Conservation (phyloP, 2,888 invertebrate species). For the Tiphia femorata region DNA sequence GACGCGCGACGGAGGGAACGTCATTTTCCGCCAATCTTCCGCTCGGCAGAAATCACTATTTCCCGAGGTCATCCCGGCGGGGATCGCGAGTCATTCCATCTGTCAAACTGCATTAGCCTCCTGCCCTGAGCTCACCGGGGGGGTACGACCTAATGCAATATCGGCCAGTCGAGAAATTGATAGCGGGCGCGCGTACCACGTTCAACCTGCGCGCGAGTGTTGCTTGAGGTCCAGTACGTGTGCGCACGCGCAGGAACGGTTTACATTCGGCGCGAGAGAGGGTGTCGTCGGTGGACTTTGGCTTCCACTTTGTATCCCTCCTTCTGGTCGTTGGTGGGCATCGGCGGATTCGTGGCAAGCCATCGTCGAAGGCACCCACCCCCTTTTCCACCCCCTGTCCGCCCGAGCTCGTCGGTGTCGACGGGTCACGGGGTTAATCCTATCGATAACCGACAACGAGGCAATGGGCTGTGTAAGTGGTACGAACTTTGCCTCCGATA, state of each 20-base stretch:
- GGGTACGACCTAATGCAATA: slow-evolving; percentile 11
- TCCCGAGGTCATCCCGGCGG: background rate
- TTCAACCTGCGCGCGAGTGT: background rate
- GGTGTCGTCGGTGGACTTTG: slow-evolving; percentile 11
- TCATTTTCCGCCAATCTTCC: background rate
- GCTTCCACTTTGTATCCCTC: slow-evolving; percentile 6
- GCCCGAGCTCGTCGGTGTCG: slow-evolving; percentile 1
- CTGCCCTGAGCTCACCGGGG: background rate
- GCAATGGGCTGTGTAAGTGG: slow-evolving; percentile 22
- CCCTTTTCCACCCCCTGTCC: background rate
- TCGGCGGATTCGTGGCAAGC: slow-evolving; percentile 23
- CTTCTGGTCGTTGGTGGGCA: slow-evolving; percentile 13
- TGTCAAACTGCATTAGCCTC: background rate
- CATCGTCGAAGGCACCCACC: too few species aligned
- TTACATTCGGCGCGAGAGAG: too few species aligned
- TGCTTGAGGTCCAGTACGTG: background rate
- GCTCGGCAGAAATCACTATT: background rate
- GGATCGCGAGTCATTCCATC: background rate
- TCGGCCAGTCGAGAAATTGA: slow-evolving; percentile 16
- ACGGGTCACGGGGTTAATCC: slow-evolving; percentile 34
- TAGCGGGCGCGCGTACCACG: background rate
- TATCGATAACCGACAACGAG: slow-evolving; percentile 27
- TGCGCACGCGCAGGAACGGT: background rate
- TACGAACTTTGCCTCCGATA: slow-evolving; percentile 14
- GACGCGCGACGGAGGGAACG: too few species aligned